phyloP scores from a whole-genome alignment of 64 coral and sea anemone species.

The Montipora cactus region DNA sequence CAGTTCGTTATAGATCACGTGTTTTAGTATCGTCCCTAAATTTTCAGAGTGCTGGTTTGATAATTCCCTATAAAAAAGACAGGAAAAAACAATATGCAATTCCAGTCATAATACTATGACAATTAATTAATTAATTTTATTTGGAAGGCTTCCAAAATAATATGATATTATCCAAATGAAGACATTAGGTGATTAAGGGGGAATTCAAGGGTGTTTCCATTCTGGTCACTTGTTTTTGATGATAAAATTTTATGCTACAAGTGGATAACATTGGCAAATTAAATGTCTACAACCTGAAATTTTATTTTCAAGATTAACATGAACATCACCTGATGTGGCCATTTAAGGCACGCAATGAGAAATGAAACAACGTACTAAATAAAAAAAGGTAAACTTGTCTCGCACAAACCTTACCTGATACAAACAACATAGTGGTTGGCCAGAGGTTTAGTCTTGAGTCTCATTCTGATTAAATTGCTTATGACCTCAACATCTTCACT shows the following conservation, averaged over 20 bases:
- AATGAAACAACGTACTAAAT: background rate
- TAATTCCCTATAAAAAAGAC: slow-evolving; percentile 70
- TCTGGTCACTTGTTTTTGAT: no score
- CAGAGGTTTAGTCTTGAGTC: slow-evolving; percentile 95
- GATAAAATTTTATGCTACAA: no score
- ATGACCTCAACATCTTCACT: slow-evolving; percentile 96
- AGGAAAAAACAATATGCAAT: background rate
- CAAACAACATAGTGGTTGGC: slow-evolving; percentile 94
- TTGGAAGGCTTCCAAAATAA: no score
- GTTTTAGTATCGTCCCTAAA: slow-evolving; percentile 87
- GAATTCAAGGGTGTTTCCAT: no score
- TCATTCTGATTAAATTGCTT: slow-evolving; percentile 94
- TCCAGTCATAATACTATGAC: background rate
- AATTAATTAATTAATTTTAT: no score
- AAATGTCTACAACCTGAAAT: no score
- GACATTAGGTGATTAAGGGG: no score
- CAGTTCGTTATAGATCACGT: slow-evolving; percentile 98
- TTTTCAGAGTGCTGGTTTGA: slow-evolving; percentile 91
- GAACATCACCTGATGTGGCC: no score
- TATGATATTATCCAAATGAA: no score
- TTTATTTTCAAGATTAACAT: no score
- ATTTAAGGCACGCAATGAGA: no score
- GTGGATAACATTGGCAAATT: no score
- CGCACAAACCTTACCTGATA: slow-evolving; percentile 67
- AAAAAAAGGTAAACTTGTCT: background rate